phyloP scores from a whole-genome alignment of 2,888 invertebrate species.

The Melanargia galathea region DNA sequence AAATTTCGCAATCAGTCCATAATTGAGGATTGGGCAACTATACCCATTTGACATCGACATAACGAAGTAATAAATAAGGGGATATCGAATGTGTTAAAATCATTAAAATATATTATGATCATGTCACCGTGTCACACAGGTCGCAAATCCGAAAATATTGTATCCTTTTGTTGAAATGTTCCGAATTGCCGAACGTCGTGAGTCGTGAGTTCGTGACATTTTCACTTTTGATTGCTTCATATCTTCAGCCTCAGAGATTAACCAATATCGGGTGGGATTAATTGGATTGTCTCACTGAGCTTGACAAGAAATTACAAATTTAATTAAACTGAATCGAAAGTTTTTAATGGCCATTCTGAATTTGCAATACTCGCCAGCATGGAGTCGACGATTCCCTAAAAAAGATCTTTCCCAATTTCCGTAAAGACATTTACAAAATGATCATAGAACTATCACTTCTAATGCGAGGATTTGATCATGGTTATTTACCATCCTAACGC shows the following conservation, averaged over 20 bases:
- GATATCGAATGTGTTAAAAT: slow-evolving; percentile 30
- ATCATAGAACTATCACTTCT: too few species aligned
- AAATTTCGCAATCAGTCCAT: background rate
- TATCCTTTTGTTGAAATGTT: slow-evolving; percentile 18
- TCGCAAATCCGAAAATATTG: slow-evolving; percentile 24
- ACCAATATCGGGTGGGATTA: background rate
- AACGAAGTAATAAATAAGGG: slow-evolving; percentile 27
- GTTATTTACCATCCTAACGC: too few species aligned
- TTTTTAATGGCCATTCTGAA: background rate
- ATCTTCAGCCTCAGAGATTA: background rate
- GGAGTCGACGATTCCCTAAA: too few species aligned
- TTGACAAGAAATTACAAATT: background rate
- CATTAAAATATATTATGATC: slow-evolving; percentile 16
- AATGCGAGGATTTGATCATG: too few species aligned
- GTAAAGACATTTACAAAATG: too few species aligned
- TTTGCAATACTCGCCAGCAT: background rate
- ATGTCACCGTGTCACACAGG: slow-evolving; percentile 21
- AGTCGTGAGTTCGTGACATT: slow-evolving; percentile 29
- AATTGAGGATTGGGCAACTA: background rate
- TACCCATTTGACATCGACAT: slow-evolving; percentile 14
- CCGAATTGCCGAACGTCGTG: slow-evolving; percentile 20
- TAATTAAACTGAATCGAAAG: background rate
- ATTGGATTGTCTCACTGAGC: background rate
- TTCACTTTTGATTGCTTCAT: slow-evolving; percentile 34
- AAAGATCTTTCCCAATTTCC: too few species aligned